Percentiles rank a stretch among this genome's conserved stretches.
phyloP scores from a whole-genome alignment of 2,797 vertebrate species.

The Bovichtus diacanthus region DNA sequence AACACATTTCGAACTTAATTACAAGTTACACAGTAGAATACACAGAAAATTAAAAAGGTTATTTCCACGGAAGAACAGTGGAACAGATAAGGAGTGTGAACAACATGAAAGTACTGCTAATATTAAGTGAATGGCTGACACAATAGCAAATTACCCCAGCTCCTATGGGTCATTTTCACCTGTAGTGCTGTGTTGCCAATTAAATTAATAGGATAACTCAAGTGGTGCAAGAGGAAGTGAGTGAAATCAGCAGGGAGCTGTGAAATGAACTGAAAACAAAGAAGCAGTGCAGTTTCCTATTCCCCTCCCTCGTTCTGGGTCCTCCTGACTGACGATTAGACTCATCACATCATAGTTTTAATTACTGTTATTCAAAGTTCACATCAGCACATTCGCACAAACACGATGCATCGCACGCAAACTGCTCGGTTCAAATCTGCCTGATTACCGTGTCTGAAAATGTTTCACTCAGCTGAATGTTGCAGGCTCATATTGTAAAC shows the following conservation, averaged over 20 bases:
- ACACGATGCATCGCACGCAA: constrained; percentile 23
- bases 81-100: constrained; percentile 19
- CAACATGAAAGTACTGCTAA: constrained; percentile 33
- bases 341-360: constrained; percentile 65
- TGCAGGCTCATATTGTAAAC: constrained; percentile 35
- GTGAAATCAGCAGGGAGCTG: constrained; percentile 63
- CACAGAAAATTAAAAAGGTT: not conserved
- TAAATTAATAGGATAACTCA: constrained; percentile 69
- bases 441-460: constrained; percentile 40
- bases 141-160: constrained; percentile 54
- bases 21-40: not conserved
- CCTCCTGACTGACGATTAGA: constrained; percentile 43
- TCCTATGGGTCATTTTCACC: constrained; percentile 65
- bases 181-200: constrained; percentile 61
- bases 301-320: constrained; percentile 30
- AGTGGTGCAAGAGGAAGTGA: constrained; percentile 53
- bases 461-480: constrained; percentile 54
- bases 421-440: constrained; percentile 34
- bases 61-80: constrained; percentile 1
- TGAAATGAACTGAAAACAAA: constrained; percentile 62
- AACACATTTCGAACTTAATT: not conserved
- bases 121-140: constrained; percentile 39
- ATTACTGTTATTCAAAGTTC: constrained; percentile 63
- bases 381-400: constrained; percentile 37
- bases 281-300: constrained; percentile 42